Conservation (phyloP, 2,113 vertebrate genomes). For the Myotis yumanensis region DNA sequence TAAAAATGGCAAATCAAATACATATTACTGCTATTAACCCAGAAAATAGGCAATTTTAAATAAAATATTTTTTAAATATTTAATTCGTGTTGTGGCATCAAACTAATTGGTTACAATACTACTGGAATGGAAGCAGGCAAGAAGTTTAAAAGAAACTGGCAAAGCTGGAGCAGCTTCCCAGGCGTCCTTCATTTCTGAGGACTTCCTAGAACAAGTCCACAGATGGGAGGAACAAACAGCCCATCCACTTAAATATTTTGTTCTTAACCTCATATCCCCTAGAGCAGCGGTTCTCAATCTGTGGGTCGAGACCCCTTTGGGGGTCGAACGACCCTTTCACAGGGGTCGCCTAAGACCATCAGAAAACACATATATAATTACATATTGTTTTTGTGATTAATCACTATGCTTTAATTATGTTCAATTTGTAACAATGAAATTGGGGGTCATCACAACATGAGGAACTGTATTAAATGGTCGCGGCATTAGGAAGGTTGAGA, state of each 20-base stretch:
- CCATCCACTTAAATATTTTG: neutral
- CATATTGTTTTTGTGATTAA: too few species aligned
- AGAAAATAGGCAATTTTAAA: neutral
- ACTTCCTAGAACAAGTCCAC: neutral
- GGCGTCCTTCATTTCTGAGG: neutral
- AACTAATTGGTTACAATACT: neutral
- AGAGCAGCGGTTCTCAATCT: neutral
- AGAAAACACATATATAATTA: too few species aligned
- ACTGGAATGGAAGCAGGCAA: neutral
- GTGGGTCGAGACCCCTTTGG: too few species aligned
- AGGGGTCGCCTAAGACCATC: too few species aligned
- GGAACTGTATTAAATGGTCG: too few species aligned
- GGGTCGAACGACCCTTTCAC: too few species aligned
- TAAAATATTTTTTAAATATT: neutral
- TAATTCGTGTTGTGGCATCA: neutral
- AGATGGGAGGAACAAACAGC: neutral
- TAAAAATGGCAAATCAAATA: neutral
- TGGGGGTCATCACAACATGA: too few species aligned
- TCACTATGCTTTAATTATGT: too few species aligned
- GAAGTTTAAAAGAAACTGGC: neutral
- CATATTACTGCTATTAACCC: neutral
- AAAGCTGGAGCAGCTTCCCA: neutral
- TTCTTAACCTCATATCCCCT: neutral
- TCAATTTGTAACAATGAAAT: too few species aligned
- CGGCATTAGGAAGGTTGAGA: too few species aligned